phyloP scores from a whole-genome alignment of 2,113 vertebrate genomes.

The Microtus richardsoni region DNA sequence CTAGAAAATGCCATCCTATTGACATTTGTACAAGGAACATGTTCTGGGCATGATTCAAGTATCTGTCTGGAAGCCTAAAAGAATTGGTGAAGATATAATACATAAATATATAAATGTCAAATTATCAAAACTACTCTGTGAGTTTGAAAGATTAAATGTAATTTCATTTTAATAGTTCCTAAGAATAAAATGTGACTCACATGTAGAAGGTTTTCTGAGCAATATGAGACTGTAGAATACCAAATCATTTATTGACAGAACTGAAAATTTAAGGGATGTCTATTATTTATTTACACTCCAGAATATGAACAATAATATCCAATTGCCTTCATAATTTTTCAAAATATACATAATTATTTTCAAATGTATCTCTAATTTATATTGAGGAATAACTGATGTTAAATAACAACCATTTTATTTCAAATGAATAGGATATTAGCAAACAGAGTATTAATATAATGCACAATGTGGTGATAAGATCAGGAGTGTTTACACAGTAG shows the following conservation, averaged over 20 bases:
- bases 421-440: background rate
- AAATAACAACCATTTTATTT: background rate
- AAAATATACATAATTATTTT: background rate
- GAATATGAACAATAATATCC: background rate
- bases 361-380: background rate
- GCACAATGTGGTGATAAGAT: background rate
- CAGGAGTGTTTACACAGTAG: background rate
- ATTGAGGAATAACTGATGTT: background rate
- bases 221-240: background rate
- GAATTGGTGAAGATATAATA: background rate
- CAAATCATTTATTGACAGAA: background rate
- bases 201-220: background rate
- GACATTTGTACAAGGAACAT: background rate
- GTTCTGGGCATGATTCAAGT: background rate
- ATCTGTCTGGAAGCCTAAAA: background rate
- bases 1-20: background rate
- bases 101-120: background rate
- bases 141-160: background rate
- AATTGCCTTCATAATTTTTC: background rate
- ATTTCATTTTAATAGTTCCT: background rate
- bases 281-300: background rate
- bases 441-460: background rate
- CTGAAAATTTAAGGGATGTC: background rate
- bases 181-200: background rate
- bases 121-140: background rate